phyloP scores from a whole-genome alignment of 2,113 vertebrate genomes.

The Grus americana region DNA sequence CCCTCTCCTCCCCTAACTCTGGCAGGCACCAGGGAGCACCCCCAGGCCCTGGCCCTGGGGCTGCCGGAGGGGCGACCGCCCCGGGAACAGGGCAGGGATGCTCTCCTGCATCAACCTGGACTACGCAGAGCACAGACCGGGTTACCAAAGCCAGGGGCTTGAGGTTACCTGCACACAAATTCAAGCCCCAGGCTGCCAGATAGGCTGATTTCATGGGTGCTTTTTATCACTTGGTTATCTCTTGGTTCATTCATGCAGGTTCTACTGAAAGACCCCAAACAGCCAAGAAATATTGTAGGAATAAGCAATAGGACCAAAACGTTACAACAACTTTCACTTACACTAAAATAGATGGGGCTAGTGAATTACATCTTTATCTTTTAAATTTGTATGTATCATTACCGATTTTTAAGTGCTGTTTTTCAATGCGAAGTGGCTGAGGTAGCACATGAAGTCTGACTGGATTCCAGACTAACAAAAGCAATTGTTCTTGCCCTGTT shows the following conservation, averaged over 20 bases:
- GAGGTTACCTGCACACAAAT: not conserved
- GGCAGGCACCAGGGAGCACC: not conserved
- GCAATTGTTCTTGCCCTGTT: not conserved
- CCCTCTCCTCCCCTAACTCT: not conserved
- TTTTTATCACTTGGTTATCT: not conserved
- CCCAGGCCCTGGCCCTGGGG: not conserved
- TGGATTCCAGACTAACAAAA: conserved; percentile 5
- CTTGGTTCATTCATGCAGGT: not conserved
- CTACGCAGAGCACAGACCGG: not conserved
- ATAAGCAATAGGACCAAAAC: not conserved
- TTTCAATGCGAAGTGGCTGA: not conserved
- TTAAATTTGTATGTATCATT: not conserved
- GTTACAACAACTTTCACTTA: not conserved
- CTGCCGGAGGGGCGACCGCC: not conserved
- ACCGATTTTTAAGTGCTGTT: not conserved
- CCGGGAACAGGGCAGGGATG: not conserved
- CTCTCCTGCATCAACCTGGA: not conserved
- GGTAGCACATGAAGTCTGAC: not conserved
- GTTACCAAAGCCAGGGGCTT: not conserved
- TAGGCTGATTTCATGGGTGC: not conserved
- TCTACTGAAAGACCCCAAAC: not conserved
- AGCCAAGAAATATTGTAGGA: not conserved
- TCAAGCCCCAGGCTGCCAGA: not conserved
- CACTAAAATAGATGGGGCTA: not conserved
- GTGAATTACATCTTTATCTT: not conserved